Conservation (phyloP, 1,140 invertebrate genomes). For the Hylaeus anthracinus region DNA sequence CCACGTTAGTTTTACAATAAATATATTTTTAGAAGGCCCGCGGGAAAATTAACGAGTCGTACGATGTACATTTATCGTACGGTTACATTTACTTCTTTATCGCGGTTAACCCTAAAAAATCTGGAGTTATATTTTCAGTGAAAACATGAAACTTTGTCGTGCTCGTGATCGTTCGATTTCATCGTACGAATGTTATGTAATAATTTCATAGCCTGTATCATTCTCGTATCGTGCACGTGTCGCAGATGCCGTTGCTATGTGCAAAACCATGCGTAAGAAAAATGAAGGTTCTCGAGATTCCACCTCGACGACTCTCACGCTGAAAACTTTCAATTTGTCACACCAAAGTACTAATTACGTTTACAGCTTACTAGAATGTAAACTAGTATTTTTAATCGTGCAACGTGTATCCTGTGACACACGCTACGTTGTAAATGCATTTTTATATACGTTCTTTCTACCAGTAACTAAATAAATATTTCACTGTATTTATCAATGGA, state of each 20-base stretch:
- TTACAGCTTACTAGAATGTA: too few relatives aligned
- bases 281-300: neutral
- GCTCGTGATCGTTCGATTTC: neutral
- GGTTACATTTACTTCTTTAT: neutral
- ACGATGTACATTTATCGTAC: neutral
- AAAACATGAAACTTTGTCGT: neutral
- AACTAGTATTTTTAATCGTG: neutral
- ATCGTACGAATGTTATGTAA: conserved; percentile 29
- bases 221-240: conserved; percentile 12
- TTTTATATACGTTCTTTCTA: neutral
- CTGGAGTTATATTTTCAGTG: neutral
- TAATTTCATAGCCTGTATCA: neutral
- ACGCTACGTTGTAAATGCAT: neutral
- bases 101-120: neutral
- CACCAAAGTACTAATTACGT: neutral
- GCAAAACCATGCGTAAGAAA: neutral
- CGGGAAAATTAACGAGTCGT: neutral
- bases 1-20: neutral
- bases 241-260: neutral
- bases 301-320: neutral
- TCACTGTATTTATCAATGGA: neutral
- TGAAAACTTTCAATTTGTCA: neutral
- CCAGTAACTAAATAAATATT: too few relatives aligned
- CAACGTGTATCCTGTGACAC: neutral
- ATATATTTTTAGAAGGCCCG: neutral